phyloP scores from a whole-genome alignment of 2,113 vertebrate genomes.

The Monopterus albus region DNA sequence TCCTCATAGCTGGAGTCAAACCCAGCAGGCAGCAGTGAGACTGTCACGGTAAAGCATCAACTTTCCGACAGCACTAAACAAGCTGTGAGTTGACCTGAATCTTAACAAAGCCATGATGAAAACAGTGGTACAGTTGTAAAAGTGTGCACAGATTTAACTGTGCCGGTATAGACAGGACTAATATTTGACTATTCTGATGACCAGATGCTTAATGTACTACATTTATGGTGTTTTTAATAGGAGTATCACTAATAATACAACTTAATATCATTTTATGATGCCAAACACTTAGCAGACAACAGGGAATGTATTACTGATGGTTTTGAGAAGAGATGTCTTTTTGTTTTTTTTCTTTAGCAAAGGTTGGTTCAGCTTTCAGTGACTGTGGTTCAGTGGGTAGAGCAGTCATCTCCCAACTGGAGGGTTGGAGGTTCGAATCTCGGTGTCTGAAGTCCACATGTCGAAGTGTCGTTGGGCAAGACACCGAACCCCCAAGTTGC shows the following conservation, averaged over 20 bases:
- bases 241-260: not conserved
- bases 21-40: not conserved
- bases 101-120: slow-evolving; percentile 11
- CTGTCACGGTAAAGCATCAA: not conserved
- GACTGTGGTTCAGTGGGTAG: too few species aligned
- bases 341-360: too few species aligned
- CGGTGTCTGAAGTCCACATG: too few species aligned
- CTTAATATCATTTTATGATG: not conserved
- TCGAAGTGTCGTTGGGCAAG: too few species aligned
- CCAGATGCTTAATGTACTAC: too few species aligned
- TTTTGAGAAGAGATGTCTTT: not conserved
- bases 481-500: too few species aligned
- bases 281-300: not conserved
- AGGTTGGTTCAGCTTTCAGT: too few species aligned
- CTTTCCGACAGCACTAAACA: slow-evolving; percentile 13
- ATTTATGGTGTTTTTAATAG: not conserved
- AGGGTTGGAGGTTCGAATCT: too few species aligned
- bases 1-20: slow-evolving; percentile 2
- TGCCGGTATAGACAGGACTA: not conserved
- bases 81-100: slow-evolving; percentile 49
- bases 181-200: not conserved
- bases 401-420: too few species aligned
- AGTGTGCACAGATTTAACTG: not conserved
- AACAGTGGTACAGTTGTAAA: slow-evolving; percentile 21
- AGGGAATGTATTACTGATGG: not conserved